phyloP scores from a whole-genome alignment of 2,888 invertebrate species.

The Nesidiocoris tenuis region DNA sequence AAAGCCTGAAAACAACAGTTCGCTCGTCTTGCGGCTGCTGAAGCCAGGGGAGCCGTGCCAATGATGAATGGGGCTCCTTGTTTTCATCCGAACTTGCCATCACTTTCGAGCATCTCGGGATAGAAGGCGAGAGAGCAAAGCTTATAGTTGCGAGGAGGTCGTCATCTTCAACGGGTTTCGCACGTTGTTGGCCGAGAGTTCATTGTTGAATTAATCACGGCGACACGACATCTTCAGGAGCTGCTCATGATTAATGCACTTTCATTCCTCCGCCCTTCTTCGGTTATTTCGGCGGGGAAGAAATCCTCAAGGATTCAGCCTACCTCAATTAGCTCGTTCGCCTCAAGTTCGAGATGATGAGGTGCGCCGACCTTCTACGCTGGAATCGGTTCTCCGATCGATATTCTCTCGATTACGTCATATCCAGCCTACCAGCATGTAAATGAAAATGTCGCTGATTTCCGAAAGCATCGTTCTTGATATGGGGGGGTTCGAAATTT shows the following conservation, averaged over 20 bases:
- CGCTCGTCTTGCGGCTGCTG: background rate
- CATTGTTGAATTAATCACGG: conserved; percentile 38
- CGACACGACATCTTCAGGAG: conserved; percentile 27
- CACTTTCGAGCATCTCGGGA: background rate
- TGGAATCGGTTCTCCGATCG: background rate
- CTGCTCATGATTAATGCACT: conserved; percentile 33
- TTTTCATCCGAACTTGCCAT: background rate
- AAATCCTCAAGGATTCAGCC: background rate
- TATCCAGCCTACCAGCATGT: background rate
- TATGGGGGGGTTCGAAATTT: no score
- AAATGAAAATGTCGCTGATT: no score
- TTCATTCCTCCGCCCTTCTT: background rate
- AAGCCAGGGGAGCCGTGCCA: background rate
- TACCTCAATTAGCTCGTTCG: background rate
- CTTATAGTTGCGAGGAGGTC: conserved; percentile 12
- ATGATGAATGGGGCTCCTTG: conserved; percentile 4
- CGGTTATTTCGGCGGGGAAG: background rate
- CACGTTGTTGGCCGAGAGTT: background rate
- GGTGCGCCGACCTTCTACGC: no score
- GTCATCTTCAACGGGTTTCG: background rate
- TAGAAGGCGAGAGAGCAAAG: background rate
- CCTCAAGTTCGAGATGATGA: background rate
- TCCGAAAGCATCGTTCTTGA: no score
- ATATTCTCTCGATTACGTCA: background rate
- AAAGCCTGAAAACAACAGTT: conserved; percentile 28